phyloP scores from a whole-genome alignment of 1,140 invertebrate species.

The Pollicipes pollicipes region DNA sequence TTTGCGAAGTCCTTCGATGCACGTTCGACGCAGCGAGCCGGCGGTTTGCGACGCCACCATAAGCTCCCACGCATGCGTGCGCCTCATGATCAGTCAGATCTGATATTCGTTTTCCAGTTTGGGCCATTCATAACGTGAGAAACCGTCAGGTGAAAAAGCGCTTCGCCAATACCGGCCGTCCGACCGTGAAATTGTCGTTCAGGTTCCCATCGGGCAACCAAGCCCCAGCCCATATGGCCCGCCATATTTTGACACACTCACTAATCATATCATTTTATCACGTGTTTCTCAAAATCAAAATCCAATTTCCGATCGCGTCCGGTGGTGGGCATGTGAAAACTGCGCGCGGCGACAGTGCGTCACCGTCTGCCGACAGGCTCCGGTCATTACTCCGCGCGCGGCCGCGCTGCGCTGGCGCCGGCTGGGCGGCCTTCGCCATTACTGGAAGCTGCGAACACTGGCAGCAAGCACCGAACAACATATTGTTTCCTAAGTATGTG shows the following conservation, averaged over 20 bases:
- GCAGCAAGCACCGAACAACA: too few relatives aligned
- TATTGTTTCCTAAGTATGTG: too few relatives aligned
- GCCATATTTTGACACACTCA: background rate
- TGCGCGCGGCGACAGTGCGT: background rate
- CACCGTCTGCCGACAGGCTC: background rate
- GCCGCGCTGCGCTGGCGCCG: too few relatives aligned
- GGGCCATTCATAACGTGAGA: background rate
- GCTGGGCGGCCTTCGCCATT: too few relatives aligned
- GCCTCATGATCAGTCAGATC: too few relatives aligned
- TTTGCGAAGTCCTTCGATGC: too few relatives aligned
- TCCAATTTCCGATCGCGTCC: background rate
- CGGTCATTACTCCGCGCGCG: too few relatives aligned
- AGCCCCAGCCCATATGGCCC: background rate
- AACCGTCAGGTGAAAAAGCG: background rate
- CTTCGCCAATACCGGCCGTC: background rate
- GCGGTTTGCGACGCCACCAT: too few relatives aligned
- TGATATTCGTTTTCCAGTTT: background rate
- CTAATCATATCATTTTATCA: constrained; percentile 1
- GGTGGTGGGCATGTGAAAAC: background rate
- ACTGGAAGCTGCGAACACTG: too few relatives aligned
- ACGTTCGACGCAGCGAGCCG: too few relatives aligned
- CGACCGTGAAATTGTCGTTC: background rate
- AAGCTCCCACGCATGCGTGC: too few relatives aligned
- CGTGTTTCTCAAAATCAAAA: background rate
- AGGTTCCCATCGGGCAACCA: background rate